Conservation (phyloP, 1,140 invertebrate genomes). For the Drosophila littoralis region DNA sequence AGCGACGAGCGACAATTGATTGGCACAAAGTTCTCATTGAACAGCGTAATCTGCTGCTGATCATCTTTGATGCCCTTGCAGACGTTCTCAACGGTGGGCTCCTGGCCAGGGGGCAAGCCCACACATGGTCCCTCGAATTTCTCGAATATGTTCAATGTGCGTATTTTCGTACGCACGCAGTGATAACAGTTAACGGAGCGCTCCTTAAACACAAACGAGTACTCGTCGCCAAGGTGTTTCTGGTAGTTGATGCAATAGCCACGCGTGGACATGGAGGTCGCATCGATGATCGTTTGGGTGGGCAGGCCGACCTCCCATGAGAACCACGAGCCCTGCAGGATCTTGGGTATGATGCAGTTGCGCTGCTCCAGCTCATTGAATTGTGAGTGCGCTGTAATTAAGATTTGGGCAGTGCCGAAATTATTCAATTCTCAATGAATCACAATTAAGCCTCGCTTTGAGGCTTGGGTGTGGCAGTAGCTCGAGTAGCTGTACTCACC, state of each 20-base stretch:
- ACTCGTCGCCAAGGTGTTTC: constrained; percentile 91
- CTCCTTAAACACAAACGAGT: constrained; percentile 92
- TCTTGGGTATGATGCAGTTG: constrained; percentile 88
- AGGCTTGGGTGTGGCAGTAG: constrained; percentile 70
- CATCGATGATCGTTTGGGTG: constrained; percentile 93
- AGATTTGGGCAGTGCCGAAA: constrained; percentile 5
- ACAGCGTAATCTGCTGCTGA: constrained; percentile 93
- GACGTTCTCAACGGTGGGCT: constrained; percentile 90
- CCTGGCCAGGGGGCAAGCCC: constrained; percentile 86
- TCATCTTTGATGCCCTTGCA: constrained; percentile 90
- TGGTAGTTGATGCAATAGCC: constrained; percentile 90
- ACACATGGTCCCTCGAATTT: constrained; percentile 93
- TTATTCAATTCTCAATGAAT: constrained; percentile 49
- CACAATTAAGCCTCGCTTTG: constrained; percentile 45
- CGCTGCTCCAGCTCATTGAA: constrained; percentile 63
- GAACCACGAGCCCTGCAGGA: constrained; percentile 94
- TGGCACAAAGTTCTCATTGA: constrained; percentile 95
- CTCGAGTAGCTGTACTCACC: constrained; percentile 45
- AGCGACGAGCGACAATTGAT: constrained; percentile 96
- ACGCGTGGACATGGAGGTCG: constrained; percentile 89
- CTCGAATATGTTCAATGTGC: constrained; percentile 95
- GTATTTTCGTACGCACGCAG: constrained; percentile 93
- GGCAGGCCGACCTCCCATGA: constrained; percentile 95
- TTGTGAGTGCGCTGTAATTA: constrained; percentile 54
- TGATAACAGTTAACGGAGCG: constrained; percentile 89